Percentiles rank a stretch among this genome's conserved stretches.
These are phyloP conservation scores for Myopa tessellatipennis DNA, from an alignment of 2,888 invertebrate genomes.

Conservation along the genomic window DNA sequence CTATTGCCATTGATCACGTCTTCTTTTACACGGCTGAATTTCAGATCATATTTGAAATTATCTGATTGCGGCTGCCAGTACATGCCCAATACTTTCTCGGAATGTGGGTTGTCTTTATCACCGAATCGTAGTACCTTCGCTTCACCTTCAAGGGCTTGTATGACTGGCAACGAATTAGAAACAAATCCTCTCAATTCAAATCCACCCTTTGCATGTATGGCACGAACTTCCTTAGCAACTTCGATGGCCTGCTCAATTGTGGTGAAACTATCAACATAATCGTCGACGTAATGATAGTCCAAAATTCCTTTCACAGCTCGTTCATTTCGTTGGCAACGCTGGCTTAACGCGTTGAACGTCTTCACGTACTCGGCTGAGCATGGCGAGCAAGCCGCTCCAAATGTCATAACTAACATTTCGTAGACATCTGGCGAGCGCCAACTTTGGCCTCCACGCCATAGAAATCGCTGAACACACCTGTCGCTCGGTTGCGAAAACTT, in stretches of 20 bases:
- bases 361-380: conserved; percentile 38
- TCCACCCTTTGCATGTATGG: conserved; percentile 36
- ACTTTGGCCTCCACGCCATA: no score
- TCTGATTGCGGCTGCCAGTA: conserved; percentile 24
- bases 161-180: conserved; percentile 31
- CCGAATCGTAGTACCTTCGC: not conserved
- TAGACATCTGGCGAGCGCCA: no score
- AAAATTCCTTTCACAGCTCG: conserved; percentile 16
- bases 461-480: not conserved
- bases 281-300: conserved; percentile 38
- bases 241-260: not conserved
- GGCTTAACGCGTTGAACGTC: not conserved
- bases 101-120: not conserved
- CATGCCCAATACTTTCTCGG: conserved; percentile 25
- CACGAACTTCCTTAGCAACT: conserved; percentile 31
- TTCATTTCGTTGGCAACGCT: not conserved
- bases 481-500: conserved; percentile 55
- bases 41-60: not conserved
- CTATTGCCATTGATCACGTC: no score
- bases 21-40: no score
- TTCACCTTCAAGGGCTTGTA: not conserved
- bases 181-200: conserved; percentile 40
- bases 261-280: conserved; percentile 38
- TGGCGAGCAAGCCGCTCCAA: conserved; percentile 56
- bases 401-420: conserved; percentile 32